Base-by-base conservation (phyloP, 2,888 invertebrate genomes). In the Pseudococcus longispinus region DNA sequence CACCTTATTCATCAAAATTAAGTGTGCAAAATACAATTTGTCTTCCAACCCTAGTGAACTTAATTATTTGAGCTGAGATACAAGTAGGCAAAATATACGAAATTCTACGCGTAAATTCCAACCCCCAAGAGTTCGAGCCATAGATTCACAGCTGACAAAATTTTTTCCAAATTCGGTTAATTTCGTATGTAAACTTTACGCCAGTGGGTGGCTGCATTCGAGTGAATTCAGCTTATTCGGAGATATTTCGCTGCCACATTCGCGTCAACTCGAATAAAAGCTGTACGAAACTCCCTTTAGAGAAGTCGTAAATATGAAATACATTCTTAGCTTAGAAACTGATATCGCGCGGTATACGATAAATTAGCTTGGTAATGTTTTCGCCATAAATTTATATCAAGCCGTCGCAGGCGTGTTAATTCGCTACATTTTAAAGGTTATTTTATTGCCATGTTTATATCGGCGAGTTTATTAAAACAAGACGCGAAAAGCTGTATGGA, bases 341-440 rank as follows among this genome's bases (percentile, higher is more conserved):
- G 77, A 80, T 80, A 80, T 32, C 37, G 74, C 23, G 77, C 37
- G 77, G 15, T 37, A 9, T 42, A 23, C 37, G 77, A 80, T 80
- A 80, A 80, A 80, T 80, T 80, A 80, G 9, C n/a, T n/a, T n/a
- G n/a, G 42, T 32, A 42, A 80, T 80, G 42, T 80, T 80, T 80
- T 80, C 77, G 77, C 42, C 77, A 80, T 80, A 80, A 80, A 80
- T 80, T 80, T 80, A 80, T 80, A 80, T 80, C 77, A 80, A 20
- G 42, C 77, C 20, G 42, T 80, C 77, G n/a, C 42, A 80, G 77
- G 77, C 77, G 77, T 42, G 77, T 80, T 80, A 80, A 80, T 80
- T 80, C 42, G 77, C 37, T 80, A 80, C 77, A 80, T 80, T 80
- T 80, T 80, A 80, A 80, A 80, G 77, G 77, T 80, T 80, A 32